phyloP scores from a whole-genome alignment of 2,888 invertebrate genomes.

The Julus scandinavius region DNA sequence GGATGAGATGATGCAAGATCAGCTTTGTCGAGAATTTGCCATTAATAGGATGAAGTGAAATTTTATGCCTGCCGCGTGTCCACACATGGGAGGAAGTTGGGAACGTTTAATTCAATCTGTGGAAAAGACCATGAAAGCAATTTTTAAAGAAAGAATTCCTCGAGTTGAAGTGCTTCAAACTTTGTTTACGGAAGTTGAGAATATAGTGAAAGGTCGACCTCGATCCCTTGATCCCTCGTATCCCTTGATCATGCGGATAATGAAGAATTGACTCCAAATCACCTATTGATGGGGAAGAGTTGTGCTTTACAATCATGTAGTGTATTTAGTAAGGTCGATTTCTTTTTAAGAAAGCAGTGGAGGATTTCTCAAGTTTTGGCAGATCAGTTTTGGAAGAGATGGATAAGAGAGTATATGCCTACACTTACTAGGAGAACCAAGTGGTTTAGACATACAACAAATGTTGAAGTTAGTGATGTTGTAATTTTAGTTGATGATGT shows the following conservation, averaged over 20 bases:
- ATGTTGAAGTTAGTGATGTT: not conserved
- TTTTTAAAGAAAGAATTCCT: not conserved
- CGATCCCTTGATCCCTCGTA: not conserved
- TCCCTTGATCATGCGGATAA: not conserved
- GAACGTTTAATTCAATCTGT: not conserved
- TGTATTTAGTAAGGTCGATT: not conserved
- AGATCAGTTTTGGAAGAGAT: not conserved
- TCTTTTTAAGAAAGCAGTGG: not conserved
- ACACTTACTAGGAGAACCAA: no score
- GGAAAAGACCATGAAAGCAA: not conserved
- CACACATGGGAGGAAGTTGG: no score
- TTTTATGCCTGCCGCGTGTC: no score
- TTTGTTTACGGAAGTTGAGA: not conserved
- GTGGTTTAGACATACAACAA: not conserved
- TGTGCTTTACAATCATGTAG: not conserved
- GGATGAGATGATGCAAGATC: not conserved
- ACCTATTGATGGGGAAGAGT: not conserved
- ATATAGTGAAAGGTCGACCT: not conserved
- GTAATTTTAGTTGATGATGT: not conserved
- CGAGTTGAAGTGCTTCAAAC: not conserved
- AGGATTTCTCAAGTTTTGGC: not conserved
- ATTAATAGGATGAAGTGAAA: no score
- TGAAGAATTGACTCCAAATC: not conserved
- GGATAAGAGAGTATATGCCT: no score
- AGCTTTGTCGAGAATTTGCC: no score